Evolutionary conservation across 1,140 invertebrate species (phyloP), one percentile per base, ranked within the genome.

Genomic region (Colletes gigas): DNA sequence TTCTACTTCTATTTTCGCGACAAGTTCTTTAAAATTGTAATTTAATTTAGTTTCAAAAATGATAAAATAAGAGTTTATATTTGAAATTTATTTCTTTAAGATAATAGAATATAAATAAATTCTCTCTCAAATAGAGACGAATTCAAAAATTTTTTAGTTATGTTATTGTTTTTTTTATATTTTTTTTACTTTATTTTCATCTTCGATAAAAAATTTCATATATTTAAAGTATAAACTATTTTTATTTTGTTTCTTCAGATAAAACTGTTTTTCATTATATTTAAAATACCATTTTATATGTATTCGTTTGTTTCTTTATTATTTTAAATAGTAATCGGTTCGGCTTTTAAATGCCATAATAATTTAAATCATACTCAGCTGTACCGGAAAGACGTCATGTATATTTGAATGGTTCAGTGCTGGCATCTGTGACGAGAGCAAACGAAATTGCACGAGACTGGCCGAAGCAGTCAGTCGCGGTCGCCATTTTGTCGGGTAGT

Each of bases 401-500:
- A 21, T 8, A n/a, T 85, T 83, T 57, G 67, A 63, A 82, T 39
- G 15, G 39, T 30, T 10, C 47, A 30, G 66, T 57, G 82, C 52
- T 68, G 79, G n/a, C 85, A 83, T 75, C 60, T 73, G 19, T 62
- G 72, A 30, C 83, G 59, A 30, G 2, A 15, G 19, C 71, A 59
- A 63, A 63, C 87, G 88, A 83, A 88, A 77, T 71, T 70, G 39
- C 14, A 82, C 89, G 89, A 84, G 57, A 59, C 62, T 71, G 44
- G 62, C 89, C 88, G 88, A 85, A 83, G 74, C 67, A n/a, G 66
- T 84, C 71, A 88, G 83, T 89, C 69, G 89, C 71, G 78, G 88
- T 90, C 90, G 90, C 90, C 90, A 91, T 91, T 90, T 91, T 91
- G 80, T 88, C 83, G 85, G 88, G 88, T 80, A 90, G 89, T 89